Conservation (phyloP, 2,797 vertebrate genomes). For the Danio albolineatus region DNA sequence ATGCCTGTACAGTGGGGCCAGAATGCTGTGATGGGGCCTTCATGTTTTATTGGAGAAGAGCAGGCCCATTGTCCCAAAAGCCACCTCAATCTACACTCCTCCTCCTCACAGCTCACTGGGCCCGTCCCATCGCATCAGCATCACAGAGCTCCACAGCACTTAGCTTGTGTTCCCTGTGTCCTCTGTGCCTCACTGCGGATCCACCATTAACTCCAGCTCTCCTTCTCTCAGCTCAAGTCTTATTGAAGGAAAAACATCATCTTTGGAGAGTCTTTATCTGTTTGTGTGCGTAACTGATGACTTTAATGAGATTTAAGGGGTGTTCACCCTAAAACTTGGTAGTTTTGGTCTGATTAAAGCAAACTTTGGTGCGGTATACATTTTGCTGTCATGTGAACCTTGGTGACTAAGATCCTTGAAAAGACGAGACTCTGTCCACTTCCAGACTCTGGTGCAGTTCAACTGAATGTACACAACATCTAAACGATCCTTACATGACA, state of each 20-base stretch:
- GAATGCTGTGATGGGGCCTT: slow-evolving; percentile 77
- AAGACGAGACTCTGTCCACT: no score
- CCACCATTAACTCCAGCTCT: slow-evolving; percentile 76
- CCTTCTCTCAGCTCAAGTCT: slow-evolving; percentile 61
- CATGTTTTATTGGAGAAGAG: slow-evolving; percentile 85
- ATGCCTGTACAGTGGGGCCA: slow-evolving; percentile 67
- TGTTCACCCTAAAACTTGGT: no score
- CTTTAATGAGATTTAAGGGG: neutral
- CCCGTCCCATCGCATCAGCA: slow-evolving; percentile 76
- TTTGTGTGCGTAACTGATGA: neutral
- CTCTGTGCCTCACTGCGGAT: slow-evolving; percentile 80
- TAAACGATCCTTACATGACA: no score
- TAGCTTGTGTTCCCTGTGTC: slow-evolving; percentile 80
- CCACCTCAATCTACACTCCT: slow-evolving; percentile 83
- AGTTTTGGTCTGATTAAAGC: no score
- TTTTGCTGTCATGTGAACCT: no score
- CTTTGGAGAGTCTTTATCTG: neutral
- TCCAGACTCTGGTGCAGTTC: no score
- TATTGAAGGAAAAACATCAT: neutral
- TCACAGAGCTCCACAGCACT: slow-evolving; percentile 81
- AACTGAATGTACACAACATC: no score
- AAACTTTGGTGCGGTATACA: no score
- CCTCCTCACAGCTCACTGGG: slow-evolving; percentile 79
- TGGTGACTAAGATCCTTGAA: no score
- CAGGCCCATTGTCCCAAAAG: slow-evolving; percentile 85